Evolutionary conservation across 1,140 invertebrate species (phyloP), one percentile per base, ranked within the genome.

Genomic region (Steinernema feltiae): DNA sequence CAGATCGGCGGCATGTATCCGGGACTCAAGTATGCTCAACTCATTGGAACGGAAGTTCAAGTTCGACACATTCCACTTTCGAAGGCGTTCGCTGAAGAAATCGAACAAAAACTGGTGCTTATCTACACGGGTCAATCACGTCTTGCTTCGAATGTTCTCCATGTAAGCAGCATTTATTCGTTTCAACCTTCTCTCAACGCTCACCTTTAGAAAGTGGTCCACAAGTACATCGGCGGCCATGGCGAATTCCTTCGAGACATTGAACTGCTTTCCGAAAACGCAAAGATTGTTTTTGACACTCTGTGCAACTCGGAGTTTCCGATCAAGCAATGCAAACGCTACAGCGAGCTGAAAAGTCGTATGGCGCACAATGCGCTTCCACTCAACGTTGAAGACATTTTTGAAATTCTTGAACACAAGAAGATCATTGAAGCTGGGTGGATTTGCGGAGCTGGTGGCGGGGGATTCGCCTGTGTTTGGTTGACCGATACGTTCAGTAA

Each of bases 101-200:
- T 78, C 32, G 76, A 83, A 32, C 7, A 70, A 24, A 41, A 78
- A 32, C 35, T 82, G n/a, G 75, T 77, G 30, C 70, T 82, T 18
- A 63, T 82, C 21, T 82, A 83, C 71, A 82, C 82, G 12, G 82
- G 82, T n/a, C 76, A 79, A 77, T 82, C 82, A 30, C 48, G 82
- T 18, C 69, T 82, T 21, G 82, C 82, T 0, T 82, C 83, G 35
- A 81, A 84, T 75, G 70, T 82, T 27, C 73, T 82, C 24, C 69
- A 81, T 73, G 79, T 80, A 18, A 35, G 46, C 17, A 41, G 1
- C 18, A 41, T 41, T 41, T 41, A 7, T 41, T 18, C 7, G 18
- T 18, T 41, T 41, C 7, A 41, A 7, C 18, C 7, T 41, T 18
- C 35, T 41, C 35, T 41, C 35, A 41, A 41, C 35, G 18, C 35